Evolutionary conservation across 2,113 vertebrate genomes (phyloP), one percentile per base, ranked within the genome.

Genomic region (Dasypus novemcinctus): DNA sequence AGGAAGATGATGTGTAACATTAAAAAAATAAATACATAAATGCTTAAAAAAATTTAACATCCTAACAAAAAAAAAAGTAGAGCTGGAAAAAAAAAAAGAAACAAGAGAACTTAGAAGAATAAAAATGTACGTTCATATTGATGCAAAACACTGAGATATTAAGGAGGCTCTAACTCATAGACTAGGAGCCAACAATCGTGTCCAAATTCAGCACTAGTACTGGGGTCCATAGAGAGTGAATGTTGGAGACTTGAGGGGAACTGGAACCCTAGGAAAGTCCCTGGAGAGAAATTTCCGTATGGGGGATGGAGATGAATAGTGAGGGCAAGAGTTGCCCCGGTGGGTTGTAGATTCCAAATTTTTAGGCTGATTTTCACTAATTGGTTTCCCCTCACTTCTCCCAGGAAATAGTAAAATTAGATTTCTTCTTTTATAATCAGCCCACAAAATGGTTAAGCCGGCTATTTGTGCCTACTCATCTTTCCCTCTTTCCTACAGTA

Each of bases 401-500:
- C 7, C 38, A 68, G 59, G 75, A 84, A 66, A 74, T 6, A 76
- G 61, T 57, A 41, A 89, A 87, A 91, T 78, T 78, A 38, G 12
- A 74, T 92, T 87, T 92, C 1, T 82, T 96, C 94, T 95, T 80
- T 41, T 95, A n/a, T 91, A 87, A 90, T 93, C 38, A 68, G 49
- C 59, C 94, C 52, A 84, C 21, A 91, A 88, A 83, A 76, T 33
- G 31, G 64, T 46, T 93, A 95, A 75, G 43, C 41, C 68, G 91
- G 69, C 23, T 93, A 59, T 71, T 59, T 76, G 11, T 41, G 10
- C 18, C 17, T n/a, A 81, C 41, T 72, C 82, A 23, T 57, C 76
- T 93, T 25, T 36, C 46, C 41, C 15, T 75, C 57, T 83, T 87
- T 90, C 52, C 46, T 92, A 61, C 31, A 87, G 52, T 57, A 66